Evolutionary conservation across 2,888 invertebrate genomes (phyloP), one percentile per base, ranked within the genome.

Genomic region (Epinotia ramella): DNA sequence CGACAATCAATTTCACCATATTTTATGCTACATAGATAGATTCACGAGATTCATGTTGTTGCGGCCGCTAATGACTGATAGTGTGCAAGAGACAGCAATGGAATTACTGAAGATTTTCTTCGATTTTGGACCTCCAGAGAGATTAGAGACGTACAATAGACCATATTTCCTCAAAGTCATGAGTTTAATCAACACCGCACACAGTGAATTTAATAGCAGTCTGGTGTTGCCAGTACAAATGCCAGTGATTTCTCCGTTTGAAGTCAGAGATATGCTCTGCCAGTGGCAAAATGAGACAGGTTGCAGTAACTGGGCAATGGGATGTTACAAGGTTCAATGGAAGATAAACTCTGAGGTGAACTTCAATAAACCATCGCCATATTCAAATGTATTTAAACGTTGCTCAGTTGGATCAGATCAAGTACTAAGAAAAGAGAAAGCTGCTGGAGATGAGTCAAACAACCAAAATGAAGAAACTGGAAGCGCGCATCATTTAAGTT

Each of bases 241-340:
- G 56, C 64, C 74, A 64, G 59, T 49, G 24, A 46, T 74, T 40
- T 40, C 28, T n/a, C 40, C 75, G n/a, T 13, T 12, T 18, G 24
- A 66, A 20, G 46, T 72, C 4, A 66, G n/a, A 56, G 9, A 7
- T 11, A 62, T 56, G 66, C 62, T 76, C 6, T 9, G 46, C 24
- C 16, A 57, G 62, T 76, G 76, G 76, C 60, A 72, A 56, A 13
- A 1, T 20, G 16, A 67, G 18, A 57, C 44, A 0, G 56, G 62
- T 16, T 66, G 71, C 46, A 63, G n/a, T 11, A 72, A 76, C 57
- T 76, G 76, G 76, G 76, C 76, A 2, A 49, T 76, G 62, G 76
- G 76, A 28, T 76, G 76, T 62, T 63, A 76, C 13, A 46, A 67
- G 40, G 33, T 67, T 20, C 76, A 76, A 57, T 76, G 76, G 76